Conservation (phyloP, 2,888 invertebrate genomes). For the Nineta flava region DNA sequence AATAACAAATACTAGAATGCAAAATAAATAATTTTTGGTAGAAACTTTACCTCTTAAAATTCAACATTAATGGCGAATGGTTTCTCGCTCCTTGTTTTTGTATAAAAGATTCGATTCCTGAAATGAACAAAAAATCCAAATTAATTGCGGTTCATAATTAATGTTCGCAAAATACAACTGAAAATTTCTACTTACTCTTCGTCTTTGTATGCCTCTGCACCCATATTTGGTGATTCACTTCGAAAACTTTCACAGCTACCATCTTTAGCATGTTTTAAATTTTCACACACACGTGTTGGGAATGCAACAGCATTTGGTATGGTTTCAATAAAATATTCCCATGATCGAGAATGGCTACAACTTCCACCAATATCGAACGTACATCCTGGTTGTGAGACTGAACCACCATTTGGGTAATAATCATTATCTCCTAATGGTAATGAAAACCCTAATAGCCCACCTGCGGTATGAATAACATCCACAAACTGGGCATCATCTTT, state of each 20-base stretch:
- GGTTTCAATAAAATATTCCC: slow-evolving; percentile 23
- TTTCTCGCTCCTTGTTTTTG: no score
- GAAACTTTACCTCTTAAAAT: no score
- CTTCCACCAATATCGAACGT: slow-evolving; percentile 14
- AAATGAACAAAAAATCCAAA: no score
- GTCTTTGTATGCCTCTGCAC: background rate
- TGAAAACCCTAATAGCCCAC: slow-evolving; percentile 24
- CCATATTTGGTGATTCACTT: background rate
- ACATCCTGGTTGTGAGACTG: slow-evolving; percentile 25
- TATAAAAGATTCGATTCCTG: no score
- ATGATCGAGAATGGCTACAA: slow-evolving; percentile 25
- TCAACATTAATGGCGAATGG: no score
- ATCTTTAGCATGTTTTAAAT: slow-evolving; percentile 19
- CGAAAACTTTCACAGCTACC: slow-evolving; percentile 17
- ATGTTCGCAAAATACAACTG: background rate
- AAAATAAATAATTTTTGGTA: no score
- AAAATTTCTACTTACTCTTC: background rate
- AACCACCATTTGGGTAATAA: slow-evolving; percentile 29
- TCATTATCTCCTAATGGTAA: slow-evolving; percentile 25
- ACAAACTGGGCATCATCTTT: slow-evolving; percentile 26
- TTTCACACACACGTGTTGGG: slow-evolving; percentile 17
- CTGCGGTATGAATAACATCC: slow-evolving; percentile 27
- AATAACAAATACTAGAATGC: no score
- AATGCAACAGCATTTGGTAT: slow-evolving; percentile 19
- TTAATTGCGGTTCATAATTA: no score